Base-by-base conservation (phyloP, 2,888 invertebrate genomes). In the Eugnorisma glareosa region DNA sequence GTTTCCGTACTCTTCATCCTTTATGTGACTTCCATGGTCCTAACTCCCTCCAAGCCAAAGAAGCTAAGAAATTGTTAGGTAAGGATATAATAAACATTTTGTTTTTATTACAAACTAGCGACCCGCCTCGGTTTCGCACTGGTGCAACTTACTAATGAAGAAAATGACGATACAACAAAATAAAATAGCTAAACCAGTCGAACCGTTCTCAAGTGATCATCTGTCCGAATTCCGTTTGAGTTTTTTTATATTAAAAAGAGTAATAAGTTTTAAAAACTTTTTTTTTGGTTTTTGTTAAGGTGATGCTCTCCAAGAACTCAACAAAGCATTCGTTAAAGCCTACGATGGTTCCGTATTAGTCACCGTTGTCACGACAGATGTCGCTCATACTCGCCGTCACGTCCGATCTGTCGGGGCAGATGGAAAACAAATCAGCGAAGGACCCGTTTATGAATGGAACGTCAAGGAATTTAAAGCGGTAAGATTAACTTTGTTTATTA, bases 1-100 rank as follows among this genome's bases (percentile, higher is more conserved):
- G 97, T 79, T 95, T 98, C 85, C 94, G 96, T 63, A 97, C 97
- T 18, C 95, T 98, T 37, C 97, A 97, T 89, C 96, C 97, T 18
- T 92, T 98, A 35, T 96, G 97, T 28, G 97, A 98, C 90, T 94
- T 95, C 75, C 97, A 98, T 91, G 98, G 98, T 10, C 97, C 97
- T 68, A 97, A 97, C 90, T 98, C 98, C 0, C 94, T 97, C 18
- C 97, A 97, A 89, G 96, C 97, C 6, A 97, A 97, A 81, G 98
- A 98, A 94, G 98, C 98, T 48, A 97, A 97, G 86, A 94, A 96
- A 82, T 91, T 98, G 28, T 92, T 98, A 37, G 97, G 97, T 93
- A 95, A 96, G 89, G 1, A 57, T 45, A 48, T 6, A 40, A 40
- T 21, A 8, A 18, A 28, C 21, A 63, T 51, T 5, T 59, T 51